Evolutionary conservation across 2,113 vertebrate genomes (phyloP).

Genomic region (Nematolebias whitei): DNA sequence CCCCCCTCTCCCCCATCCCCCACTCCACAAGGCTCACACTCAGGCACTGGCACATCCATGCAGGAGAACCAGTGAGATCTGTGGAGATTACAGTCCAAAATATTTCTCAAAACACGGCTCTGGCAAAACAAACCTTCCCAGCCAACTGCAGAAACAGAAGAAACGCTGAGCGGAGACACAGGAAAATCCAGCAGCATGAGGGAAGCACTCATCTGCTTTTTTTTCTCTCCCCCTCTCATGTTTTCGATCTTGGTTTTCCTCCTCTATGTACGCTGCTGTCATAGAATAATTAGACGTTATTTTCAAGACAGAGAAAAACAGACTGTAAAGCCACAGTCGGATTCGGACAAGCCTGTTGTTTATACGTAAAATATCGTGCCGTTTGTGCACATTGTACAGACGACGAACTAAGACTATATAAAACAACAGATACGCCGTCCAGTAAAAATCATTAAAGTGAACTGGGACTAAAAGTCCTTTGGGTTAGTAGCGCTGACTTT

Average conservation of each 20-base stretch:
- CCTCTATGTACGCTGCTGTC: slow-evolving; percentile 47
- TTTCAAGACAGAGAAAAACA: slow-evolving; percentile 20
- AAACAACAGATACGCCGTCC: too few relatives aligned
- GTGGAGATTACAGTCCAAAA: slow-evolving; percentile 74
- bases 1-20: slow-evolving; percentile 79
- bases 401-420: not conserved
- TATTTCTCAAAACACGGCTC: slow-evolving; percentile 36
- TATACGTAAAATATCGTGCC: not conserved
- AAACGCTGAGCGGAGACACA: slow-evolving; percentile 39
- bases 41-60: slow-evolving; percentile 78
- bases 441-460: too few relatives aligned
- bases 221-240: not conserved
- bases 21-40: slow-evolving; percentile 70
- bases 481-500: slow-evolving; percentile 8
- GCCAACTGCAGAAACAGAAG: slow-evolving; percentile 8
- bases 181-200: slow-evolving; percentile 36
- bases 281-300: slow-evolving; percentile 56
- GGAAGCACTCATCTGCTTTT: slow-evolving; percentile 20
- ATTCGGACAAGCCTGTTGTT: slow-evolving; percentile 16
- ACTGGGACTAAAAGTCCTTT: too few relatives aligned
- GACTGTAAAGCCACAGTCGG: slow-evolving; percentile 20
- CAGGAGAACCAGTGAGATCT: slow-evolving; percentile 76
- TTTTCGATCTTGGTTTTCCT: slow-evolving; percentile 39
- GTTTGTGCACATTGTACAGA: slow-evolving; percentile 7
- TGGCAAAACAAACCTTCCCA: slow-evolving; percentile 30